Conservation (phyloP, 30 jellyfish, hydroid and myxozoan species). For the Euphysa ruthae region DNA sequence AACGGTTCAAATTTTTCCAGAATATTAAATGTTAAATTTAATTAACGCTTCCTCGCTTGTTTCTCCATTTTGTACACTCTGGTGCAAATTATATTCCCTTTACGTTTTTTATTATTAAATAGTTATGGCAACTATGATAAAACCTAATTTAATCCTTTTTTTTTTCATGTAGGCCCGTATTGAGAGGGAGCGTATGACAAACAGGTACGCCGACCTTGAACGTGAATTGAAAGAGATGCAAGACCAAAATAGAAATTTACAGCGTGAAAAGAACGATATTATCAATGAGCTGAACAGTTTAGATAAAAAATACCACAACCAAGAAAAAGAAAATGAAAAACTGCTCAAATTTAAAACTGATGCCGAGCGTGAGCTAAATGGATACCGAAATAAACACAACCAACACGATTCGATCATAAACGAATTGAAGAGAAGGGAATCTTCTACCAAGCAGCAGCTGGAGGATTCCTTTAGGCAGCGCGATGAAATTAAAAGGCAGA, state of each 20-base stretch:
- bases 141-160: too few species aligned
- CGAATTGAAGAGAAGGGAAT: conserved; percentile 68
- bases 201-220: conserved; percentile 61
- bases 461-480: conserved; percentile 89
- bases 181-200: conserved; percentile 69
- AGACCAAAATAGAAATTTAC: conserved; percentile 77
- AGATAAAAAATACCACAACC: conserved; percentile 47
- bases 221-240: conserved; percentile 66
- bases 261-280: conserved; percentile 78
- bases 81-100: too few species aligned
- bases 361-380: conserved; percentile 67
- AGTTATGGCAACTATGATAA: too few species aligned
- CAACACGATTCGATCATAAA: conserved; percentile 75
- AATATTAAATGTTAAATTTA: too few species aligned
- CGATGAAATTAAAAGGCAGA: conserved; percentile 75
- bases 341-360: conserved; percentile 66
- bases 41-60: too few species aligned
- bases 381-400: conserved; percentile 22
- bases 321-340: conserved; percentile 72
- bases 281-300: conserved; percentile 63
- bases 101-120: too few species aligned
- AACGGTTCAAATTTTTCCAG: too few species aligned
- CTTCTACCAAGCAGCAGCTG: conserved; percentile 70
- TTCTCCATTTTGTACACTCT: too few species aligned
- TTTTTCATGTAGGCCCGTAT: conserved; percentile 29